Percentiles rank a stretch among this genome's conserved stretches.
These are phyloP conservation scores for Chelonoidis abingdonii DNA, from an alignment of 2,113 vertebrate species.

Conservation along the genomic window DNA sequence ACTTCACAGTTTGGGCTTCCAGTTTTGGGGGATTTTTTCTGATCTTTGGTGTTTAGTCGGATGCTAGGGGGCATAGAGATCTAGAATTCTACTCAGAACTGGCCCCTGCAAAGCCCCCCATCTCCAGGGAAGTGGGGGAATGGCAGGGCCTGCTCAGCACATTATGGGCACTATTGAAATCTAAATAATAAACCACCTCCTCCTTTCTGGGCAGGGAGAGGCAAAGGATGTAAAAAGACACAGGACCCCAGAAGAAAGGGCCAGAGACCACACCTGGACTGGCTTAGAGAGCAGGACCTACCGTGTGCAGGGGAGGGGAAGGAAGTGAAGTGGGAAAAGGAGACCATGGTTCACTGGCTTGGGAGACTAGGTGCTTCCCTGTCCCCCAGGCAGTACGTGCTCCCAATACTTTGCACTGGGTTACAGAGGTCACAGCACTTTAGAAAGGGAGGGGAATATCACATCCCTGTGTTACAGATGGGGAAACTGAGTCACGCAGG, in stretches of 20 bases:
- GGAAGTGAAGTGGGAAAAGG: neutral
- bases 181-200: neutral
- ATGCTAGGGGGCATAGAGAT: slow-evolving; percentile 65
- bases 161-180: neutral
- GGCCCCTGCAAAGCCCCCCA: neutral
- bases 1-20: neutral
- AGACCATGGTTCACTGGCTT: neutral
- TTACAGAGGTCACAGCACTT: neutral
- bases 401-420: neutral
- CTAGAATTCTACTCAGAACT: neutral
- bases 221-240: neutral
- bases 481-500: neutral
- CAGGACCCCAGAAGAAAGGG: accelerated
- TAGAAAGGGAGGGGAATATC: neutral
- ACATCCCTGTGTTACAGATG: neutral
- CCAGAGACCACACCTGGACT: accelerated
- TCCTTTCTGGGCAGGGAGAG: neutral
- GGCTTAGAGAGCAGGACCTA: neutral
- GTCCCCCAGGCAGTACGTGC: neutral
- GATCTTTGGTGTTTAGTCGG: slow-evolving; percentile 54
- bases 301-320: neutral
- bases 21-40: neutral
- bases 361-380: neutral
- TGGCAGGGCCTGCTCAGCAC: neutral
- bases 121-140: accelerated